phyloP scores from a whole-genome alignment of 1,140 invertebrate genomes.

The Araneus ventricosus region DNA sequence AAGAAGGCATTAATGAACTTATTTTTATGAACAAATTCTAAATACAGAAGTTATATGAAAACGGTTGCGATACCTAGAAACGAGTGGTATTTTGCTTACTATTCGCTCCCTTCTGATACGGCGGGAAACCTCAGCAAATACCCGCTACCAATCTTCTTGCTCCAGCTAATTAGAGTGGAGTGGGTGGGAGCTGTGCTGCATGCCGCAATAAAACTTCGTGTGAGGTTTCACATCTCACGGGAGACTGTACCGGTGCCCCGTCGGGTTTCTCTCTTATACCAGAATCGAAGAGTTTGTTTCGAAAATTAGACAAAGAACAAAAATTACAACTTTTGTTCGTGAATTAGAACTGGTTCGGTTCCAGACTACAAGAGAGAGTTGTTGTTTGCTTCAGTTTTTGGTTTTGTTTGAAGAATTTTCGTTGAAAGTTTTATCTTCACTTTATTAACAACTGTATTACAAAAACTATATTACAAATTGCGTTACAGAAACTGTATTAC shows the following conservation, averaged over 20 bases:
- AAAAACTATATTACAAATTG: no score
- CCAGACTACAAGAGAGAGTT: neutral
- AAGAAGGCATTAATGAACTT: no score
- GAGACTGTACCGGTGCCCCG: neutral
- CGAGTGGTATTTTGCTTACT: neutral
- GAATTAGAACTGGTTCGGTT: neutral
- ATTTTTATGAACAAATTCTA: no score
- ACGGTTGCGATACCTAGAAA: neutral
- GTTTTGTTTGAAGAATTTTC: neutral
- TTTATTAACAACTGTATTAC: no score
- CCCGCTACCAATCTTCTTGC: conserved; percentile 32
- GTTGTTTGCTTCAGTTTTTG: neutral
- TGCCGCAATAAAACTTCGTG: conserved; percentile 57
- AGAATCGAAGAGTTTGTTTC: conserved; percentile 3
- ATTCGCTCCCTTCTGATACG: neutral
- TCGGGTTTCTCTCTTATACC: neutral
- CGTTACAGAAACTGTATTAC: no score
- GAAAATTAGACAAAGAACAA: neutral
- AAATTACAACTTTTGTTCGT: conserved; percentile 11
- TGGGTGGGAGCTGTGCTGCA: neutral
- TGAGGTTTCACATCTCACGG: conserved; percentile 52
- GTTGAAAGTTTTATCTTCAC: no score
- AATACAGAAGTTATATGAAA: no score
- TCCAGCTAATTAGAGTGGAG: conserved; percentile 3
- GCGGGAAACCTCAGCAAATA: conserved; percentile 23